A percentile compares a stretch with the other conserved stretches of the same genome.
Conservation (phyloP, 1,140 invertebrate genomes). For the Cydia strobilella region DNA sequence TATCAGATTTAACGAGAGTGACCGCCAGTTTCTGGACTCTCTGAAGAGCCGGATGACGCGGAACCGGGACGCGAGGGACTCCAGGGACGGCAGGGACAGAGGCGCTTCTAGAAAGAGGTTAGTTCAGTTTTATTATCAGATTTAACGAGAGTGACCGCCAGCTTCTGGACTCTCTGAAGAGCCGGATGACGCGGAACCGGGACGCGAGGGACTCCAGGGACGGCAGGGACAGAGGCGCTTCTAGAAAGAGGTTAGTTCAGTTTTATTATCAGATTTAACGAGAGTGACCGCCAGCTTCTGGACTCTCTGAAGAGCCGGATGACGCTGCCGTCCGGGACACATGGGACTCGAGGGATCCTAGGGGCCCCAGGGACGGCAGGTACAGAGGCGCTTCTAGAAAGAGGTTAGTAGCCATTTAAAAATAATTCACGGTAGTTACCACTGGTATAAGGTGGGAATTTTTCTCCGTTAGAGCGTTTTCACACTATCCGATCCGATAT, state of each 20-base stretch:
- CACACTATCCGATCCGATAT: too few species aligned
- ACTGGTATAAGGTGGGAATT: too few species aligned
- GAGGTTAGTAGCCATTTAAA: too few species aligned
- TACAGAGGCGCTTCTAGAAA: conserved; percentile 46
- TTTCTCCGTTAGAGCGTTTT: too few species aligned
- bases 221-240: conserved; percentile 43
- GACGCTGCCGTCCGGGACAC: conserved; percentile 1
- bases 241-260: conserved; percentile 32
- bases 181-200: not conserved
- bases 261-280: conserved; percentile 49
- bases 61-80: not conserved
- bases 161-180: not conserved
- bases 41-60: conserved; percentile 72
- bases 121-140: not conserved
- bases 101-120: conserved; percentile 26
- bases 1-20: conserved; percentile 70
- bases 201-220: conserved; percentile 35
- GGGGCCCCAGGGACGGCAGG: conserved; percentile 34
- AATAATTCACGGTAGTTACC: too few species aligned
- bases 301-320: conserved; percentile 80
- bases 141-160: too few species aligned
- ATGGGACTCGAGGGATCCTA: too few species aligned
- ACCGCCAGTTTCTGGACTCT: conserved; percentile 81
- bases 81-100: conserved; percentile 32
- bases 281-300: conserved; percentile 81